phyloP scores from a whole-genome alignment of 2,888 invertebrate genomes.

The Spodoptera exigua region DNA sequence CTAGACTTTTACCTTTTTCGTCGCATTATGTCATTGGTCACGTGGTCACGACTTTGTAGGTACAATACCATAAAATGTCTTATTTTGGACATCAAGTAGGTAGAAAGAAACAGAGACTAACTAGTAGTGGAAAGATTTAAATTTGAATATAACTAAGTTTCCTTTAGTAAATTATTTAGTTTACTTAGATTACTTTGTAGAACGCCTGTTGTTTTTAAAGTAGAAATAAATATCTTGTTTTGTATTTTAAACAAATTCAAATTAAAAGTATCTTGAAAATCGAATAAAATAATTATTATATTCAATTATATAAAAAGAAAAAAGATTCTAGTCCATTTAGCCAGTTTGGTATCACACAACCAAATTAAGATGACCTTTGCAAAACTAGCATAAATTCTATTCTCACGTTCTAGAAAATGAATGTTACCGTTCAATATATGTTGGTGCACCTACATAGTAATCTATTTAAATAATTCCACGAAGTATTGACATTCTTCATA shows the following conservation, averaged over 20 bases:
- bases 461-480: slow-evolving; percentile 77
- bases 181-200: too few species aligned
- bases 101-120: background rate
- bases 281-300: slow-evolving; percentile 28
- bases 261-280: slow-evolving; percentile 10
- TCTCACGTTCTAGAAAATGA: slow-evolving; percentile 16
- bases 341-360: slow-evolving; percentile 69
- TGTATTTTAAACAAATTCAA: background rate
- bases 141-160: too few species aligned
- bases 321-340: slow-evolving; percentile 79
- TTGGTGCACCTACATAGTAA: slow-evolving; percentile 66
- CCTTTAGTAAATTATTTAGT: too few species aligned
- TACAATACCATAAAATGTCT: slow-evolving; percentile 26
- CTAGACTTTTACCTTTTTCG: slow-evolving; percentile 63
- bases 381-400: slow-evolving; percentile 17
- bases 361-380: slow-evolving; percentile 56
- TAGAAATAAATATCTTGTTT: too few species aligned
- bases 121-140: too few species aligned
- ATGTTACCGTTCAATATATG: slow-evolving; percentile 57
- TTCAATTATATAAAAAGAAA: slow-evolving; percentile 66
- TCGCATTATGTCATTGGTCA: slow-evolving; percentile 54
- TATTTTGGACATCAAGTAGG: slow-evolving; percentile 9
- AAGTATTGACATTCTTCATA: slow-evolving; percentile 74
- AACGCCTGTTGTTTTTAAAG: too few species aligned
- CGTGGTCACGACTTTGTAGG: slow-evolving; percentile 32